phyloP scores from a whole-genome alignment of 2,888 invertebrate genomes.

The Anodontia alba region DNA sequence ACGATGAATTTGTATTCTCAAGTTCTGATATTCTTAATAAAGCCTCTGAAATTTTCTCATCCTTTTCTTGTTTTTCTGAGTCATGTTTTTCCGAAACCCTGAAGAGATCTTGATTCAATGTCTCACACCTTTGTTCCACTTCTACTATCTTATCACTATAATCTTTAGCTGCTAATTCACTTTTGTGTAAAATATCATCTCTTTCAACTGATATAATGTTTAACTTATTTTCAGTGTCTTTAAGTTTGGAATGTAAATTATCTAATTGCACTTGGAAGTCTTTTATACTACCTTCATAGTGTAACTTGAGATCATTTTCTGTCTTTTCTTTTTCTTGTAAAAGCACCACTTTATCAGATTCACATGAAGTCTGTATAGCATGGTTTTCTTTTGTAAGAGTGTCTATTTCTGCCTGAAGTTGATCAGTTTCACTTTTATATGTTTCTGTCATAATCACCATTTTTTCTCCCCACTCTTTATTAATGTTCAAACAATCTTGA shows the following conservation, averaged over 20 bases:
- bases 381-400: not conserved
- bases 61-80: constrained; percentile 70
- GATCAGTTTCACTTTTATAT: not conserved
- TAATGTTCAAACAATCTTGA: constrained; percentile 50
- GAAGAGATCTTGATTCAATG: constrained; percentile 55
- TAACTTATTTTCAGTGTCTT: constrained; percentile 30
- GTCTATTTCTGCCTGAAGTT: not conserved
- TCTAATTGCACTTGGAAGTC: constrained; percentile 23
- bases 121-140: constrained; percentile 30
- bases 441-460: constrained; percentile 41
- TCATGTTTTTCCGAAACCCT: constrained; percentile 65
- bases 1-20: constrained; percentile 60
- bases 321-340: constrained; percentile 35
- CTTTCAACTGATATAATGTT: constrained; percentile 30
- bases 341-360: constrained; percentile 26
- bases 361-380: constrained; percentile 18
- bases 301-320: constrained; percentile 11
- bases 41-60: constrained; percentile 49
- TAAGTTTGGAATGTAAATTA: constrained; percentile 31
- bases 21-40: constrained; percentile 56
- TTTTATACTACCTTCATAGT: constrained; percentile 3
- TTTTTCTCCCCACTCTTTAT: constrained; percentile 68
- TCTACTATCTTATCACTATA: constrained; percentile 14
- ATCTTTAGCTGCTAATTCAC: constrained; percentile 17
- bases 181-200: constrained; percentile 33